Evolutionary conservation across 2,797 vertebrate genomes (phyloP).

Genomic region (Natrix natrix): DNA sequence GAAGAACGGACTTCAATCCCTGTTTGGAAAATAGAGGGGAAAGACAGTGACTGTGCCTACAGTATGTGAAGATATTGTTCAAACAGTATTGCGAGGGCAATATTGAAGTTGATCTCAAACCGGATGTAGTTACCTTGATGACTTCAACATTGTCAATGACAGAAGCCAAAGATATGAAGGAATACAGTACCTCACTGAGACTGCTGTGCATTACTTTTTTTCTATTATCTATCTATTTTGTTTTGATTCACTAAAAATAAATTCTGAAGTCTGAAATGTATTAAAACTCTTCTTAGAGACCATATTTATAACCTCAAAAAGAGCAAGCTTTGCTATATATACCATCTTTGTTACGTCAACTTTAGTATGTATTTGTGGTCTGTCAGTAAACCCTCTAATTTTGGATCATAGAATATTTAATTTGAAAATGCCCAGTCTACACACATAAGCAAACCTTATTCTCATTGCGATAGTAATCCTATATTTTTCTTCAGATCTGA

Average conservation of each 20-base stretch:
- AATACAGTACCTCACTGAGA: neutral
- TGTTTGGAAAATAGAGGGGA: neutral
- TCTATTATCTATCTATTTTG: neutral
- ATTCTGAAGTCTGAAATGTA: neutral
- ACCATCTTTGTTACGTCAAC: neutral
- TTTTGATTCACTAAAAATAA: neutral
- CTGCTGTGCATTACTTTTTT: neutral
- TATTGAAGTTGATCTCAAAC: neutral
- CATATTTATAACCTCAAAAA: neutral
- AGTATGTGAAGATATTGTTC: neutral
- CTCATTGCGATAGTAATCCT: neutral
- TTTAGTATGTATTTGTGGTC: neutral
- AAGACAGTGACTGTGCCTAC: neutral
- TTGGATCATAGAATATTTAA: neutral
- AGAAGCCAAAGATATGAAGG: neutral
- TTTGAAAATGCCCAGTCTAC: neutral
- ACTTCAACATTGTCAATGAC: neutral
- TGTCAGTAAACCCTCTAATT: neutral
- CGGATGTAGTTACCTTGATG: neutral
- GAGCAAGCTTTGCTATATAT: neutral
- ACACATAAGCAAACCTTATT: neutral
- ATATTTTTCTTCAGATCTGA: neutral
- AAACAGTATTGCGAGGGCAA: neutral
- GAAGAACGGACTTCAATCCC: neutral
- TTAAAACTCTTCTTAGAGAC: neutral